Base-by-base conservation (phyloP, 2,888 invertebrate genomes). In the Orchesellides sinensis region DNA sequence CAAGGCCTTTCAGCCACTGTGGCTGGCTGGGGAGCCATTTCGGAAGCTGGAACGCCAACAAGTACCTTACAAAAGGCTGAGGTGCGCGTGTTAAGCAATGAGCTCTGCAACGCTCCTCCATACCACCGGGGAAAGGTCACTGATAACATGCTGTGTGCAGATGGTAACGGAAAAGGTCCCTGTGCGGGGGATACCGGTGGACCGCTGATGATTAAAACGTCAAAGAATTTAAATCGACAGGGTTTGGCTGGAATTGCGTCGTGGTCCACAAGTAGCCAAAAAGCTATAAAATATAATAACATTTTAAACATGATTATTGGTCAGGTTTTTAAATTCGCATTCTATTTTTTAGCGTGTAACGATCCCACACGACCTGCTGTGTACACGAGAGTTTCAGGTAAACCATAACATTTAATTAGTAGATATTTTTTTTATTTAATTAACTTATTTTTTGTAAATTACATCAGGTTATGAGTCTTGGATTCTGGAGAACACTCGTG, bases 21-120 rank as follows among this genome's bases (percentile, higher is more conserved):
- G 8, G 85, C 85, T 8, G 63, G 83, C n/a, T 85, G 83, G 83
- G 83, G 83, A 8, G 83, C 83, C 5, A 72, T 66, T 0, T 66
- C 66, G 14, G 83, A 83, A 23, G 59, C 61, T 45, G 74, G 75
- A 3, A 35, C 82, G 12, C 49, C 61, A 14, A 79, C 83, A 1
- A 79, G 70, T 40, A 65, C 80, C 23, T 63, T 96, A 81, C 92
- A 95, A 88, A 95, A 95, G 83, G 96, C 95, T 0, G 93, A 93
- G 32, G 96, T 96, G 47, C 96, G 96, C 61, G 95, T 96, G 88
- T 92, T 96, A 85, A 94, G 94, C 92, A 91, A 93, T 84, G 92
- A 93, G 69, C 94, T 95, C 88, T 96, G 96, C 89, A 85, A 86
- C 54, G 80, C 84, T 0, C 54, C 85, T 25, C 86, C 87, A 1